Percentiles rank a stretch among this genome's conserved stretches.
phyloP scores from a whole-genome alignment of 2,888 invertebrate genomes.

The Callimorpha dominula region DNA sequence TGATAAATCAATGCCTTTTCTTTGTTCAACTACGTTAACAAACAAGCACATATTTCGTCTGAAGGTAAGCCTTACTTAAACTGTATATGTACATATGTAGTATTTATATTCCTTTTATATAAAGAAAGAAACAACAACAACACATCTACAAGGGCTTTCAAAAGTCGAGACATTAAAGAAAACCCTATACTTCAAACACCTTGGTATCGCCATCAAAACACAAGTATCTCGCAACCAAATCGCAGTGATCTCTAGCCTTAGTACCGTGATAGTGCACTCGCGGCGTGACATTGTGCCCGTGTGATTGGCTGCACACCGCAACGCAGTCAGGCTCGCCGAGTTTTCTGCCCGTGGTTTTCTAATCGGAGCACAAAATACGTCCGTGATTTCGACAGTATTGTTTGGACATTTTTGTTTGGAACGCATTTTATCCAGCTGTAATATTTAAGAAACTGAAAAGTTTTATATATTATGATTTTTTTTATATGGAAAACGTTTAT shows the following conservation, averaged over 20 bases:
- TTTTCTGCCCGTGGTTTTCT: constrained; percentile 79
- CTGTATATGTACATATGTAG: background rate
- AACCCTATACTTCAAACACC: background rate
- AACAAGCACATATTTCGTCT: background rate
- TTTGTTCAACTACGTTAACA: too few species aligned
- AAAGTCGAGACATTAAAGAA: background rate
- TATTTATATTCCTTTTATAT: background rate
- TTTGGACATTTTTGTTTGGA: constrained; percentile 46
- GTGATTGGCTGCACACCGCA: constrained; percentile 61
- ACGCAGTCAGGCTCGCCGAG: constrained; percentile 57
- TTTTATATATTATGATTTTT: too few species aligned
- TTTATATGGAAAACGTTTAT: too few species aligned
- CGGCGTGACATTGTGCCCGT: constrained; percentile 51
- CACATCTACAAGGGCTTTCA: background rate
- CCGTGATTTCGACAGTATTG: constrained; percentile 61
- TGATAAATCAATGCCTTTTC: too few species aligned
- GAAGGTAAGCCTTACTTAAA: background rate
- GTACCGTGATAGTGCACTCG: constrained; percentile 24
- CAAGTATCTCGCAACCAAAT: background rate
- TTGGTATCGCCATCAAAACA: background rate
- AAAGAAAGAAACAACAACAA: background rate
- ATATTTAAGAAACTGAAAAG: constrained; percentile 7
- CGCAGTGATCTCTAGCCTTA: background rate
- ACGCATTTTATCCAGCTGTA: constrained; percentile 28
- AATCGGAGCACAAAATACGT: constrained; percentile 70